These are phyloP conservation scores for Halyomorpha halys DNA, from an alignment of 1,140 invertebrate species.

Conservation along the genomic window DNA sequence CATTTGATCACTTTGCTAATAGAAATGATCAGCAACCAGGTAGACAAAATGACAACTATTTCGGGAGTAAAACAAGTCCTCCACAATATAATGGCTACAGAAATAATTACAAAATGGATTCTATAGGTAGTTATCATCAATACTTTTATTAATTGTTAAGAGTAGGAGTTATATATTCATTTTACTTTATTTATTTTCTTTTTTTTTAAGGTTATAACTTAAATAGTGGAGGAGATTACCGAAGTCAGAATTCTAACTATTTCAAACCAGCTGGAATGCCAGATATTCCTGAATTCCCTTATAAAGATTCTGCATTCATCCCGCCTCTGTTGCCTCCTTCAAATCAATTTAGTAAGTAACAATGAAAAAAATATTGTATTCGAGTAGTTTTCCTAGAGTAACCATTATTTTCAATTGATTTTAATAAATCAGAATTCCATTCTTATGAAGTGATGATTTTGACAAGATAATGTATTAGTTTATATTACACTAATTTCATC, in stretches of 20 bases:
- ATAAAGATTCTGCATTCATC: constrained; percentile 28
- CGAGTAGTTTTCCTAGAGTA: too few species aligned
- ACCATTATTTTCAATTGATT: background rate
- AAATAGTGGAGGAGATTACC: constrained; percentile 20
- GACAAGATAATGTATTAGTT: too few species aligned
- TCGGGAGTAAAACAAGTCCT: constrained; percentile 1
- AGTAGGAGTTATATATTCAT: background rate
- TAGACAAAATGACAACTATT: constrained; percentile 20
- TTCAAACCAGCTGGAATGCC: constrained; percentile 30
- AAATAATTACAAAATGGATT: constrained; percentile 24
- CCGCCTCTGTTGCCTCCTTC: constrained; percentile 23
- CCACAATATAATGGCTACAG: constrained; percentile 19
- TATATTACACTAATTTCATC: too few species aligned
- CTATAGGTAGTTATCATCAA: constrained; percentile 1
- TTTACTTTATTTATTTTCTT: background rate
- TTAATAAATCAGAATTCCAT: background rate
- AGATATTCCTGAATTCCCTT: constrained; percentile 31
- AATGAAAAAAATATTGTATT: too few species aligned
- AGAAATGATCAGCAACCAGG: constrained; percentile 4
- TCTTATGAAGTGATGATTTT: too few species aligned
- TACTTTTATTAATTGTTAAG: background rate
- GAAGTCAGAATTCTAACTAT: constrained; percentile 28
- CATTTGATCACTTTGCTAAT: constrained; percentile 21
- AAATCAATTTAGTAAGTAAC: background rate
- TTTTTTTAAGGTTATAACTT: constrained; percentile 18